Evolutionary conservation across 2,888 invertebrate genomes (phyloP), one percentile per base, ranked within the genome.

Genomic region (Pemphredon lugubris): DNA sequence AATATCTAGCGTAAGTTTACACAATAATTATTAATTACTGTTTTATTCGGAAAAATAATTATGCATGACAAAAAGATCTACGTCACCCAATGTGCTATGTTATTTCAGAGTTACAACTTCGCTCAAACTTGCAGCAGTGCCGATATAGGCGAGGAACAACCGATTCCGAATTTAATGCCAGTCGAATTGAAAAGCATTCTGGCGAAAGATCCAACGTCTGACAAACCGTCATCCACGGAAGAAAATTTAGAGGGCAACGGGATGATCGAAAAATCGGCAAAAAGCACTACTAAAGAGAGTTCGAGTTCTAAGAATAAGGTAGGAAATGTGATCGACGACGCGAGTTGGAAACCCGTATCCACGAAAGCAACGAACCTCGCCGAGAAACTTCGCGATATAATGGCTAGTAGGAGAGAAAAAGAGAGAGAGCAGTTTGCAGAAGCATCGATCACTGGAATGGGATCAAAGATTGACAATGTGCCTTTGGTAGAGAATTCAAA

Each of bases 1-100:
- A 18, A 90, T 92, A 53, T 91, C 91, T 0, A 91, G 91, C 89
- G 93, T 93, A 87, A 83, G 78, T 57, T 0, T 40, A 16, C 14
- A 5, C 5, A 6, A 9, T 16, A 16, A 14, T 16, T 9, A 40
- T n/a, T n/a, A n/a, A n/a, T n/a, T n/a, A n/a, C n/a, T n/a, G n/a
- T n/a, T n/a, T n/a, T n/a, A n/a, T n/a, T n/a, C n/a, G n/a, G n/a
- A n/a, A n/a, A n/a, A n/a, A n/a, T n/a, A n/a, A n/a, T n/a, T n/a
- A n/a, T n/a, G n/a, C n/a, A n/a, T n/a, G n/a, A n/a, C n/a, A n/a
- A n/a, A n/a, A n/a, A n/a, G n/a, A n/a, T n/a, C n/a, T n/a, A n/a
- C n/a, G n/a, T n/a, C n/a, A n/a, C n/a, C n/a, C n/a, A n/a, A n/a
- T n/a, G n/a, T n/a, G n/a, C n/a, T n/a, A n/a, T n/a, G n/a, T n/a